Base-by-base conservation (phyloP, 2,113 vertebrate genomes). In the Climacteris rufus region DNA sequence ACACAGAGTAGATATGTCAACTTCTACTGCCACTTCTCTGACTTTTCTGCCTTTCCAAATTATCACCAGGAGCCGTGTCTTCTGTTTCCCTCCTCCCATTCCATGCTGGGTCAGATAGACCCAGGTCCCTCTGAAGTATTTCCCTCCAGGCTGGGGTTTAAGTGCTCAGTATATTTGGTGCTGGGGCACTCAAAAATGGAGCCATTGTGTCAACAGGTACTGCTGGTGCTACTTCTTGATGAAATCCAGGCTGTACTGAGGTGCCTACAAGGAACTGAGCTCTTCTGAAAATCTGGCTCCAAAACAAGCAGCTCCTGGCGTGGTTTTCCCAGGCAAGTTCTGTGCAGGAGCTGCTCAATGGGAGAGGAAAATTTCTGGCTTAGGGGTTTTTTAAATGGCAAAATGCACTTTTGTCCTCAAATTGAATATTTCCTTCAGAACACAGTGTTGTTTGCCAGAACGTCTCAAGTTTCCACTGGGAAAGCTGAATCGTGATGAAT, bases 351-450 rank as follows among this genome's bases (percentile, higher is more conserved):
- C 93, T 86, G 50, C 77, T 87, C 49, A 44, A 3, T 49, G 31
- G 75, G n/a, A 94, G 61, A 68, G 24, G 45, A 45, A 90, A 90
- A n/a, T 44, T 91, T 64, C 82, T 90, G 49, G 25, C 57, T 93
- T 30, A 57, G 53, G 28, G 15, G 0, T 24, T 65, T 71, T 35
- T 87, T 50, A 44, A 53, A 56, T 61, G 37, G 59, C 65, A 80
- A 81, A 93, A 82, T n/a, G 24, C 2, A 4, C 47, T 60, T 93
- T 88, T 95, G 59, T 93, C 59, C 83, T 86, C 79, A 80, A 94
- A 94, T 92, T 79, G 85, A 96, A 66, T 49, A 54, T 93, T 92
- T 94, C 92, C 95, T 76, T 76, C 71, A 85, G 61, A 76, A 80
- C 57, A 65, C 0, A 10, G 20, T 16, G 18, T 9, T 42, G 70